Evolutionary conservation across 1,140 invertebrate genomes (phyloP).

Genomic region (Drosophila lacertosa): DNA sequence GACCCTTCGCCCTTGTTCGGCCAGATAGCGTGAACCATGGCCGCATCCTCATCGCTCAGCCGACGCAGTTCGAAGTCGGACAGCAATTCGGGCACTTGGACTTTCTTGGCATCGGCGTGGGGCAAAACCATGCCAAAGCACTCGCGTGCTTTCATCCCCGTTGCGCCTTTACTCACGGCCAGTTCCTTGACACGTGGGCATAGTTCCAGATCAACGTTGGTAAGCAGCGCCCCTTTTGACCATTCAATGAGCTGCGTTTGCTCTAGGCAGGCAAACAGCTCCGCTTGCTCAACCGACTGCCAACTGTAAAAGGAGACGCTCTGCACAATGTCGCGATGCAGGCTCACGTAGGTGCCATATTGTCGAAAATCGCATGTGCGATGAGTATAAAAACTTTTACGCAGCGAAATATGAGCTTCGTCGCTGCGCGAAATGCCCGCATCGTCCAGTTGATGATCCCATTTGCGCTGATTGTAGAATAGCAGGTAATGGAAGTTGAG

Average conservation of each 20-base stretch:
- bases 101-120: conserved; percentile 17
- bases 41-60: conserved; percentile 53
- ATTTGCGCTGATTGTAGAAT: conserved; percentile 73
- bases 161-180: conserved; percentile 36
- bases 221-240: conserved; percentile 64
- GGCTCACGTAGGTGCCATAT: conserved; percentile 72
- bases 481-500: conserved; percentile 69
- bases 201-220: conserved; percentile 58
- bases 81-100: conserved; percentile 47
- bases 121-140: conserved; percentile 63
- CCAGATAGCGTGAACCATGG: conserved; percentile 59
- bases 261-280: conserved; percentile 66
- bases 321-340: conserved; percentile 72
- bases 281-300: conserved; percentile 42
- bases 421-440: conserved; percentile 31
- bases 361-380: conserved; percentile 54
- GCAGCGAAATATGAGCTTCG: conserved; percentile 48
- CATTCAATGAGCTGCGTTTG: conserved; percentile 65
- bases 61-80: conserved; percentile 59
- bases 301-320: conserved; percentile 74
- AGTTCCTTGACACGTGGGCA: conserved; percentile 54
- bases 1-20: conserved; percentile 77
- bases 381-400: conserved; percentile 72
- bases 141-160: conserved; percentile 41
- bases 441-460: conserved; percentile 60